These are phyloP conservation scores for Amiota mariae DNA, from an alignment of 2,888 invertebrate species.

Conservation along the genomic window DNA sequence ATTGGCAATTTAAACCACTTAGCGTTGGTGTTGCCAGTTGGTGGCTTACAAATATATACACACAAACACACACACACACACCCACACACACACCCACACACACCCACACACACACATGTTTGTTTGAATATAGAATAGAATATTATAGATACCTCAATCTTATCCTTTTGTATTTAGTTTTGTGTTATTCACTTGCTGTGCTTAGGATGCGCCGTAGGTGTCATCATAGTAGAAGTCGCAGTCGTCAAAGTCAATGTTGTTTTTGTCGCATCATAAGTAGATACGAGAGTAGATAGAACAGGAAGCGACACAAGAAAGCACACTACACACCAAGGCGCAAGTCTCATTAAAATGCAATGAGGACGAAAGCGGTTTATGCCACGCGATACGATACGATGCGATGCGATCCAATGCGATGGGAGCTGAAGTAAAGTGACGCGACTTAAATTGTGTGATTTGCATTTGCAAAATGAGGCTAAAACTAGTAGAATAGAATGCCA, in stretches of 20 bases:
- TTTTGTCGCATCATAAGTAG: background rate
- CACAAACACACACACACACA: background rate
- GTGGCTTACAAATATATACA: background rate
- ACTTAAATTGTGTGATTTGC: slow-evolving; percentile 17
- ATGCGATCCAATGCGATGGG: slow-evolving; percentile 2
- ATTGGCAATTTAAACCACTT: slow-evolving; percentile 8
- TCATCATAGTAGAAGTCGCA: background rate
- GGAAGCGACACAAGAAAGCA: background rate
- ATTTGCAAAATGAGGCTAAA: slow-evolving; percentile 5
- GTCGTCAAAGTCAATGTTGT: background rate
- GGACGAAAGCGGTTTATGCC: slow-evolving; percentile 50
- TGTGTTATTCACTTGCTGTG: no score
- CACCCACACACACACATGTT: background rate
- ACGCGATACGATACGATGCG: slow-evolving; percentile 32
- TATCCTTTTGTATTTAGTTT: no score
- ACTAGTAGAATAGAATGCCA: background rate
- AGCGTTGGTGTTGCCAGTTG: background rate
- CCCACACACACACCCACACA: background rate
- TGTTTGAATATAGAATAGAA: no score
- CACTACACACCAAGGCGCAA: background rate
- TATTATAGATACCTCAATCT: no score
- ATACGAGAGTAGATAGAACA: background rate
- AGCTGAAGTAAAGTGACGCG: background rate
- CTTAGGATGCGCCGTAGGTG: background rate
- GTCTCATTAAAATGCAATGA: slow-evolving; percentile 57